Evolutionary conservation across 1,140 invertebrate species (phyloP).

Genomic region (Zeugodacus cucurbitae): DNA sequence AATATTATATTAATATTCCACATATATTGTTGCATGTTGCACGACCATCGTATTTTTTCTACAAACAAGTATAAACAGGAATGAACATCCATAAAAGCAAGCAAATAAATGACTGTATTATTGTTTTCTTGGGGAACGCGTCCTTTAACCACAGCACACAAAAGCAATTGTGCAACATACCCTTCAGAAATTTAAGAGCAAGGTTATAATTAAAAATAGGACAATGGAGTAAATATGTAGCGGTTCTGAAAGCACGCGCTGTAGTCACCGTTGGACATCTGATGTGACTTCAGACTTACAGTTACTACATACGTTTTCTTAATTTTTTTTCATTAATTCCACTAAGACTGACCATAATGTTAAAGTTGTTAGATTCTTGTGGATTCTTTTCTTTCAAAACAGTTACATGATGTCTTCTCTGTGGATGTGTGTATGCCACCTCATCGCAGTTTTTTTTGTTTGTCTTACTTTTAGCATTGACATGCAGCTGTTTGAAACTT

Average conservation of each 20-base stretch:
- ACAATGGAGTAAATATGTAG: neutral
- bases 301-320: neutral
- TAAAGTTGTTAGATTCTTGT: neutral
- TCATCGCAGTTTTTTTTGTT: neutral
- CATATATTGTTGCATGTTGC: neutral
- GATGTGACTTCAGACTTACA: neutral
- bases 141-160: neutral
- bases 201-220: neutral
- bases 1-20: no score
- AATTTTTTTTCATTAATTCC: neutral
- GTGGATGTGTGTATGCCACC: no score
- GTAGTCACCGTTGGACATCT: neutral
- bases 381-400: neutral
- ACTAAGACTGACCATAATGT: neutral
- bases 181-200: neutral
- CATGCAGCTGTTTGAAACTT: no score
- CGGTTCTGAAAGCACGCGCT: neutral
- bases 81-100: neutral
- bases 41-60: neutral
- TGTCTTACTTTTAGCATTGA: neutral
- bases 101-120: neutral
- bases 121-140: neutral
- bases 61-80: no score
- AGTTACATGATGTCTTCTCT: neutral
- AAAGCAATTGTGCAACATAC: neutral